Base-by-base conservation (phyloP, 2,888 invertebrate genomes). In the Campoletis raptor region DNA sequence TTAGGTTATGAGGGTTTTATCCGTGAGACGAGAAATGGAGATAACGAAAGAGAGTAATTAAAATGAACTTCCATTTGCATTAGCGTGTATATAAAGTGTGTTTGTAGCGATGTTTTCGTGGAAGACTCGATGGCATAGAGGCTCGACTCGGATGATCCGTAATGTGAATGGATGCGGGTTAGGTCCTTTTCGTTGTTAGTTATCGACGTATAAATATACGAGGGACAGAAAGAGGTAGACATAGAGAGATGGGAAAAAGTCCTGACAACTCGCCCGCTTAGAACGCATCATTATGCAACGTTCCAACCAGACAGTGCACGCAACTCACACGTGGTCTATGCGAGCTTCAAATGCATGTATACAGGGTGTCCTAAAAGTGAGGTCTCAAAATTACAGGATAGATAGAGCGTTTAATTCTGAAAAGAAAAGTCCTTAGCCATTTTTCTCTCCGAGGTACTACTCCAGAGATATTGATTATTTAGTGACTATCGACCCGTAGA, bases 251-350 rank as follows among this genome's bases (percentile, higher is more conserved):
- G 10, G 40, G 24, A n/a, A 52, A 76, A 67, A 67, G 57, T 61
- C 66, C 74, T 30, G 81, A 88, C 84, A 52, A 80, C 83, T 77
- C 69, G 78, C 61, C 52, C 81, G 67, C 69, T 78, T 78, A 74
- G 78, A 85, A 83, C 87, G 83, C 81, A 80, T 82, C 87, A 79
- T 91, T 92, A 89, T 83, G 90, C 87, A 90, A 92, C 86, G 88
- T 73, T 86, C 64, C 42, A 69, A 72, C 83, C 12, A 69, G 85
- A 88, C 85, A 88, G 88, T 77, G 80, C 85, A 85, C 80, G 85
- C 85, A 86, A 89, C 85, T 87, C 88, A 81, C 83, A 81, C 83
- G 85, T 83, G 81, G 79, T 84, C 36, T 37, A 30, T 64, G 21
- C 48, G 37, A 37, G 12, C 57, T 76, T 30, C 30, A 15, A 30